Conservation (phyloP, 2,113 vertebrate species). For the Thunnus maccoyii region DNA sequence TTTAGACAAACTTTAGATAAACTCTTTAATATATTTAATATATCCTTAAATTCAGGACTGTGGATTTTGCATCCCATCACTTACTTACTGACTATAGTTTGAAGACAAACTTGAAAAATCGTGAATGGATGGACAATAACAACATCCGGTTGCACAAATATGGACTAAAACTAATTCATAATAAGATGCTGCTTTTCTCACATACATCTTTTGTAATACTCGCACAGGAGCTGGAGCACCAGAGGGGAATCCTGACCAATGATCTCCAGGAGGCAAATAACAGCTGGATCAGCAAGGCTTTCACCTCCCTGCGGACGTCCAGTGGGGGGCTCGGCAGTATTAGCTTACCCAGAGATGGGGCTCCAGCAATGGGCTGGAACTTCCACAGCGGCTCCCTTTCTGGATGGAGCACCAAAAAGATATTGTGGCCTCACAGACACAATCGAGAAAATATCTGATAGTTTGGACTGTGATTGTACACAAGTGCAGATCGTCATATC, state of each 20-base stretch:
- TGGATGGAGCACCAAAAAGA: conserved; percentile 62
- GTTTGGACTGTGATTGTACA: not conserved
- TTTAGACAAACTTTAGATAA: too few species aligned
- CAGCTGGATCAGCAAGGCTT: conserved; percentile 97
- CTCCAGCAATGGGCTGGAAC: not conserved
- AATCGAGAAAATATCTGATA: conserved; percentile 45
- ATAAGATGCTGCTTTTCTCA: not conserved
- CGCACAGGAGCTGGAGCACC: conserved; percentile 93
- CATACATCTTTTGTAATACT: not conserved
- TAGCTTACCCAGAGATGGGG: conserved; percentile 26
- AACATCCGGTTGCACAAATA: too few species aligned
- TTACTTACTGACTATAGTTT: too few species aligned
- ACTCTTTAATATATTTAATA: too few species aligned
- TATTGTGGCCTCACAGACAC: conserved; percentile 63
- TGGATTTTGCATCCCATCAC: too few species aligned
- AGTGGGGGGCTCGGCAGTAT: conserved; percentile 47
- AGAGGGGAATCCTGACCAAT: conserved; percentile 89
- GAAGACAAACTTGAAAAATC: too few species aligned
- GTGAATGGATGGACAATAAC: too few species aligned
- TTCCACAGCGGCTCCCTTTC: conserved; percentile 41
- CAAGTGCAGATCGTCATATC: too few species aligned
- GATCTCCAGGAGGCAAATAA: conserved; percentile 94
- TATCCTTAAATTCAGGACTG: too few species aligned
- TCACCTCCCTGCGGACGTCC: conserved; percentile 93
- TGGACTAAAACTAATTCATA: not conserved